Base-by-base conservation (phyloP, 2,888 invertebrate species). In the Erebia ligea region DNA sequence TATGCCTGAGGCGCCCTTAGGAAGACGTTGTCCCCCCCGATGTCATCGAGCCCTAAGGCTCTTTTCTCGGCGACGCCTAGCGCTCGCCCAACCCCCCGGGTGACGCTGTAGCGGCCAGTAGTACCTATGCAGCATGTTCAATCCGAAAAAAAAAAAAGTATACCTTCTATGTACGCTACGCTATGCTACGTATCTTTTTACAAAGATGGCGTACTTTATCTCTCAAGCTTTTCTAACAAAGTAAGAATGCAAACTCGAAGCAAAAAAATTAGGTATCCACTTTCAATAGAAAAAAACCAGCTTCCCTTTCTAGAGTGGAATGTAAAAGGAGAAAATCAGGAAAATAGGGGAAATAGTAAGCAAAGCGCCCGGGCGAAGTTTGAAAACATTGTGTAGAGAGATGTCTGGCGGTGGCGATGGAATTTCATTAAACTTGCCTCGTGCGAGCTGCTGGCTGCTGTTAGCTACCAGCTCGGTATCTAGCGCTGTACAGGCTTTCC, bases 361-460 rank as follows among this genome's bases (percentile, higher is more conserved):
- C 66, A 45, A 50, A 66, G 67, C 59, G 68, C 67, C 74, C 70
- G 75, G 63, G 74, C 73, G 77, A 76, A 77, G 79, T 79, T 77
- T 76, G 74, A 80, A 79, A 76, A 77, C 66, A 76, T 70, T 67
- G 76, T 70, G 75, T 77, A 79, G 65, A 61, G 59, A 67, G 61
- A 63, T 78, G 73, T 78, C 81, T 76, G 78, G 81, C 67, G 56
- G 67, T 15, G 80, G 75, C 73, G 79, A 81, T 82, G 85, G 86
- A 88, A 88, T 88, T 88, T 88, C 88, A 88, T 88, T 88, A 87
- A 88, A 88, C 79, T 87, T 87, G 83, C 81, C 86, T 87, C 88
- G 87, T 86, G 19, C 42, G 62, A 59, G 48, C 45, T 42, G 15
- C 62, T 84, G 86, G 69, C n/a, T 59, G 67, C 54, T 13, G 19